Base-by-base conservation (phyloP, 2,113 vertebrate genomes). In the Gallinago paraguaiae region DNA sequence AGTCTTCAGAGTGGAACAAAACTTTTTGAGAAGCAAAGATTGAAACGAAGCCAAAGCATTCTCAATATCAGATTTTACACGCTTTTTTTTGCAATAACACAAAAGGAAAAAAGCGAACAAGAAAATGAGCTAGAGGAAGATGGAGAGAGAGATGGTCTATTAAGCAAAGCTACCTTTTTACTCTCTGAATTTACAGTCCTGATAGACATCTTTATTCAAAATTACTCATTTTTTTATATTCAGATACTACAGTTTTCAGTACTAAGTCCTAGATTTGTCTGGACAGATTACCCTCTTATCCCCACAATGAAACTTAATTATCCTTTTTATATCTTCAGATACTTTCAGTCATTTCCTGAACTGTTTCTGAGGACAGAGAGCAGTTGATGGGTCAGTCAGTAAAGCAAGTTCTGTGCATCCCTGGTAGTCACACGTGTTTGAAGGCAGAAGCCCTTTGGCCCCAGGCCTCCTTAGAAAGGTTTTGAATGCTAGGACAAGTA, bases 241-340 rank as follows among this genome's bases (percentile, higher is more conserved):
- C 90, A 90, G 72, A 92, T 94, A 54, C 92, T 88, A 71, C 20
- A 56, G 88, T 89, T 96, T 90, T 96, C 91, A 90, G 87, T 85
- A 57, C 83, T 61, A 28, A 61, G 20, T 83, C 92, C 61, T 75
- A 95, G 88, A 93, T 94, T 92, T 96, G 93, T 57, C 92, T 93
- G 88, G 83, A 88, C 93, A 94, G 90, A 97, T 96, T 97, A 94
- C 81, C 53, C 67, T 95, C 53, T 95, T 96, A 90, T 90, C 86
- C 87, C 71, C 79, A 94, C 93, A 92, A 72, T 92, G 81, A 93
- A 95, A 91, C 82, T 94, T 95, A 92, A 92, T 96, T 96, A 96
- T 84, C 90, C 83, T 87, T 97, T 95, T 93, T 88, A 72, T 87
- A 41, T 70, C 88, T 65, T 91, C 86, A 93, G 83, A 92, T 82